These are phyloP conservation scores for Corvus cornix DNA, from an alignment of 2,113 vertebrate genomes.

Conservation along the genomic window DNA sequence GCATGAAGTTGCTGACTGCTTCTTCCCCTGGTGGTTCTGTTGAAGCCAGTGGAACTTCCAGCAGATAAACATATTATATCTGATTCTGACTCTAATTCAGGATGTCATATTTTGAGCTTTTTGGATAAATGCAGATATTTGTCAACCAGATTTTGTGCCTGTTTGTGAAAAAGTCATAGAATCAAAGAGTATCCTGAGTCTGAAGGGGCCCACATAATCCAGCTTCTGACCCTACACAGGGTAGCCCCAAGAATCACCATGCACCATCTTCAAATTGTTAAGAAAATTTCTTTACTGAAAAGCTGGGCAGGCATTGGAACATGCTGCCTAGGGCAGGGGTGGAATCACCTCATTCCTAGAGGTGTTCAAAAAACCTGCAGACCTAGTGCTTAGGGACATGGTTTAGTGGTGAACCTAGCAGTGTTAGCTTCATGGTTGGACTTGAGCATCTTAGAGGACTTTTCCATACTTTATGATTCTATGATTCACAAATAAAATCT, in stretches of 20 bases:
- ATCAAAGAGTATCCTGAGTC: background rate
- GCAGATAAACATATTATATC: fast-evolving
- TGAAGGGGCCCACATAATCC: background rate
- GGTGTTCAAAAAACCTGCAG: background rate
- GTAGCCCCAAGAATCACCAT: background rate
- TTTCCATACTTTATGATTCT: background rate
- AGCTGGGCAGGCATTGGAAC: background rate
- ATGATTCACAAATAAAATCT: background rate
- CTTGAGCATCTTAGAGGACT: background rate
- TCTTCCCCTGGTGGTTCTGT: background rate
- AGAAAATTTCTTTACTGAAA: background rate
- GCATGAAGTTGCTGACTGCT: background rate
- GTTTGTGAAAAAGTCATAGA: background rate
- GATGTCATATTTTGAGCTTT: background rate
- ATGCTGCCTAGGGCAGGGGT: background rate
- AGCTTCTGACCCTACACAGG: background rate
- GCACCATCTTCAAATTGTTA: background rate
- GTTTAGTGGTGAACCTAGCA: background rate
- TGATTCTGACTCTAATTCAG: background rate
- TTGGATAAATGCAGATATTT: background rate
- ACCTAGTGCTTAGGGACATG: no score
- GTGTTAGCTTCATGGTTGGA: background rate
- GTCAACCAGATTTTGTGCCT: background rate
- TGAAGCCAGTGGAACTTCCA: background rate
- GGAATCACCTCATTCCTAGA: background rate